Conservation (phyloP, 2,797 vertebrate species). For the Tangara arthus region DNA sequence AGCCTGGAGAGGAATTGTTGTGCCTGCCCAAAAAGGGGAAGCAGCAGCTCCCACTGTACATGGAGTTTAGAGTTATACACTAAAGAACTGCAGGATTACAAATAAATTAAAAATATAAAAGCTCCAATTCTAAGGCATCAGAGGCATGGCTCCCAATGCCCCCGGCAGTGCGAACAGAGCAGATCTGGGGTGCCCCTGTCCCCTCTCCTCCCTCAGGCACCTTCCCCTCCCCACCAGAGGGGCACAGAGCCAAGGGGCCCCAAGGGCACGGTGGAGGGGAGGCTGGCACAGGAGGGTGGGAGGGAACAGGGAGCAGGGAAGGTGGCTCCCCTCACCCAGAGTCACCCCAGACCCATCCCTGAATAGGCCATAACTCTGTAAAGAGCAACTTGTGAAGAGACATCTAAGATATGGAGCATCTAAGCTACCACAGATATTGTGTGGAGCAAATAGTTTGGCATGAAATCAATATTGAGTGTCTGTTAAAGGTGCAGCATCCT, state of each 20-base stretch:
- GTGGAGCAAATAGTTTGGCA: background rate
- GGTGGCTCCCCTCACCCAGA: background rate
- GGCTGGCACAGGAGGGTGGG: background rate
- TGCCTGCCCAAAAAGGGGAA: rapidly evolving
- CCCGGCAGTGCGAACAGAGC: background rate
- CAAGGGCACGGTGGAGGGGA: too few relatives aligned
- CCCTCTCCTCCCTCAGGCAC: background rate
- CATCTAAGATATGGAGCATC: background rate
- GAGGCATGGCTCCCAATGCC: rapidly evolving
- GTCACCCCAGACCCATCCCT: too few relatives aligned
- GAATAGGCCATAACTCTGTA: background rate
- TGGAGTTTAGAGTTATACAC: rapidly evolving
- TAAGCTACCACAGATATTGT: rapidly evolving
- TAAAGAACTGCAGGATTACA: background rate
- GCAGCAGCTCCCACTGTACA: rapidly evolving
- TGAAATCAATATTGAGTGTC: background rate
- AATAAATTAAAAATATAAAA: rapidly evolving
- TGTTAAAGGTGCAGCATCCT: background rate
- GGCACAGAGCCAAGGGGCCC: background rate
- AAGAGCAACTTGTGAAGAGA: background rate
- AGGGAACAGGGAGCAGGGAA: background rate
- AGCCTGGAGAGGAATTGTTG: background rate
- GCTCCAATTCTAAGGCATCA: background rate
- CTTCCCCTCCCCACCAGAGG: background rate
- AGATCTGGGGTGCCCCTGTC: background rate